phyloP scores from a whole-genome alignment of 2,888 invertebrate species.

The Parthenolecanium corni region DNA sequence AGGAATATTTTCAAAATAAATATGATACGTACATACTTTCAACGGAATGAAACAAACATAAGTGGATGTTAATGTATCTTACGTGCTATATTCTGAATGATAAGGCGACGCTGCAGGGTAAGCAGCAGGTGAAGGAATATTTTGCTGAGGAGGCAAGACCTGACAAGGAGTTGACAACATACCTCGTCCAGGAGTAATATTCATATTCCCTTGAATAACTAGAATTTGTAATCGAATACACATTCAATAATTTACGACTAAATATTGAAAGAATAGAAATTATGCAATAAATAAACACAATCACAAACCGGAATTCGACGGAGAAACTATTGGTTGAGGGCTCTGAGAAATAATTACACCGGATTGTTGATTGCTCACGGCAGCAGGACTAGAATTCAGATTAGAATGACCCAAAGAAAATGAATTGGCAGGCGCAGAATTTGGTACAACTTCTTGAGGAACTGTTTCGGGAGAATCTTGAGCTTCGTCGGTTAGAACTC shows the following conservation, averaged over 20 bases:
- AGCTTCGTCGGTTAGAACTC: constrained; percentile 66
- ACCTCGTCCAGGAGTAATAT: constrained; percentile 29
- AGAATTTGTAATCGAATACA: background rate
- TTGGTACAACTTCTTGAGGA: constrained; percentile 38
- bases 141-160: constrained; percentile 40
- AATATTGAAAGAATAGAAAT: background rate
- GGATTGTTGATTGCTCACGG: constrained; percentile 21
- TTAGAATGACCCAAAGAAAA: constrained; percentile 23
- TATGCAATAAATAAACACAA: background rate
- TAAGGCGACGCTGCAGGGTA: constrained; percentile 66
- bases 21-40: background rate
- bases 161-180: constrained; percentile 40
- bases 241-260: background rate
- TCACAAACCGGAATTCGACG: constrained; percentile 35
- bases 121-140: constrained; percentile 54
- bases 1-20: constrained; percentile 21
- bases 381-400: constrained; percentile 6
- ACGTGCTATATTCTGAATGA: constrained; percentile 72
- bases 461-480: constrained; percentile 66
- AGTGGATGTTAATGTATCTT: constrained; percentile 36
- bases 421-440: constrained; percentile 28
- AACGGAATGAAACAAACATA: background rate
- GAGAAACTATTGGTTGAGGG: constrained; percentile 38
- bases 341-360: constrained; percentile 28
- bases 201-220: constrained; percentile 27